Base-by-base conservation (phyloP, 2,113 vertebrate species). In the Hemiprocne comata region DNA sequence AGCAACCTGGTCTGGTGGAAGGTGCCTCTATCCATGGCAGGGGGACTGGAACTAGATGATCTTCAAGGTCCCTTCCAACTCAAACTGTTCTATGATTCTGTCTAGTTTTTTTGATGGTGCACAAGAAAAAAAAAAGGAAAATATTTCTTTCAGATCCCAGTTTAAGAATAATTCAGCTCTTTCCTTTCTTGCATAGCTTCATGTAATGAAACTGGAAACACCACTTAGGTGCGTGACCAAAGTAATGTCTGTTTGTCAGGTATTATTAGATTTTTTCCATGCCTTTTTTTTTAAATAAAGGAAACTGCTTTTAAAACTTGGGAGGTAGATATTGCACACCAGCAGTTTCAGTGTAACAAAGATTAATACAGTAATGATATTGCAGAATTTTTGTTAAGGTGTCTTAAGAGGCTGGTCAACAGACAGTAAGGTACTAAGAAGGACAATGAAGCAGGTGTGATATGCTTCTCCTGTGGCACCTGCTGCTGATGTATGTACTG, bases 201-300 rank as follows among this genome's bases (percentile, higher is more conserved):
- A n/a, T 29, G 21, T 21, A 50, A 75, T 6, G 5, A 55, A 92
- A 51, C 6, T n/a, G 18, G 36, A 67, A 94, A n/a, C 13, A 28
- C 4, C 50, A 33, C 9, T 13, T 0, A 33, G 11, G 17, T 67
- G 62, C 3, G 3, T 6, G 3, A 51, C 6, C 9, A 9, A 50
- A 57, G 26, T 34, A 19, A 55, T 15, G 26, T 8, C 12, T 46
- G 5, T 40, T 73, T 46, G 33, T 42, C n/a, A 50, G 11, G 17
- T 21, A 23, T 17, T 81, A 13, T 18, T 44, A 19, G 5, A 14
- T 46, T 70, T 48, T 40, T 5, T 9, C 7, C 20, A 9, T 17
- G 9, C 0, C 1, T 48, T 42, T 48, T 48, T 34, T 29, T 38
- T 28, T 25, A 25, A 62, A 31, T 31, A 20, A 55, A 33, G 2